phyloP scores from a whole-genome alignment of 2,113 vertebrate species.

The Arvicanthis niloticus region DNA sequence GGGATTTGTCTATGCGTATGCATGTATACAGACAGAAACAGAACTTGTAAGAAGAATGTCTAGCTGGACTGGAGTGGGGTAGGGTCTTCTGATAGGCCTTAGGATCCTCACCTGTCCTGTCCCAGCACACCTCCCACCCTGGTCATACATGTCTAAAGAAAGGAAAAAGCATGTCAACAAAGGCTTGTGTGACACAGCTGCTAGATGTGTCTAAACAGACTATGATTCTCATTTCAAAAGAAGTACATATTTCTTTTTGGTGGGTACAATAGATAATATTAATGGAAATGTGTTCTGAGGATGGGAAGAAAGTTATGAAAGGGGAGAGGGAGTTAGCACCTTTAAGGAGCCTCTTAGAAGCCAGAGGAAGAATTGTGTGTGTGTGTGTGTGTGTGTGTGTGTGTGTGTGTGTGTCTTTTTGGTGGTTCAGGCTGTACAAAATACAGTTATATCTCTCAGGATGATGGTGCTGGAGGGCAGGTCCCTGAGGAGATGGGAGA shows the following conservation, averaged over 20 bases:
- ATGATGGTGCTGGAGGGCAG: slow-evolving; percentile 41
- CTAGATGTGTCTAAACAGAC: slow-evolving; percentile 53
- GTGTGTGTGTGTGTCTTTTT: background rate
- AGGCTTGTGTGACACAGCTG: slow-evolving; percentile 29
- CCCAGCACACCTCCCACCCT: background rate
- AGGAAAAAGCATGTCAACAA: slow-evolving; percentile 57
- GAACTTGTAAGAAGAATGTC: background rate
- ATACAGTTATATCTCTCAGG: background rate
- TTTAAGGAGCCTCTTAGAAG: slow-evolving; percentile 58
- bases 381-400: too few species aligned
- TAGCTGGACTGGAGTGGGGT: slow-evolving; percentile 3
- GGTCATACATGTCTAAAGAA: slow-evolving; percentile 62
- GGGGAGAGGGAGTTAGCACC: slow-evolving; percentile 68
- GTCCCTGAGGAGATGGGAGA: background rate
- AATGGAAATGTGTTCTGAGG: slow-evolving; percentile 64
- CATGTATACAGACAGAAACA: background rate
- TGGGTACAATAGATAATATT: slow-evolving; percentile 67
- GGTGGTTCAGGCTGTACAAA: background rate
- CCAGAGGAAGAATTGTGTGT: background rate
- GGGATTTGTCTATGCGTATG: background rate
- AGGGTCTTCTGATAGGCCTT: slow-evolving; percentile 6
- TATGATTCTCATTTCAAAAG: slow-evolving; percentile 57
- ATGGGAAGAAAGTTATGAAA: slow-evolving; percentile 1
- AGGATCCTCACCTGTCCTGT: slow-evolving; percentile 47
- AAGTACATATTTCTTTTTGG: slow-evolving; percentile 62